phyloP scores from a whole-genome alignment of 2,113 vertebrate species.

The Noctilio leporinus region DNA sequence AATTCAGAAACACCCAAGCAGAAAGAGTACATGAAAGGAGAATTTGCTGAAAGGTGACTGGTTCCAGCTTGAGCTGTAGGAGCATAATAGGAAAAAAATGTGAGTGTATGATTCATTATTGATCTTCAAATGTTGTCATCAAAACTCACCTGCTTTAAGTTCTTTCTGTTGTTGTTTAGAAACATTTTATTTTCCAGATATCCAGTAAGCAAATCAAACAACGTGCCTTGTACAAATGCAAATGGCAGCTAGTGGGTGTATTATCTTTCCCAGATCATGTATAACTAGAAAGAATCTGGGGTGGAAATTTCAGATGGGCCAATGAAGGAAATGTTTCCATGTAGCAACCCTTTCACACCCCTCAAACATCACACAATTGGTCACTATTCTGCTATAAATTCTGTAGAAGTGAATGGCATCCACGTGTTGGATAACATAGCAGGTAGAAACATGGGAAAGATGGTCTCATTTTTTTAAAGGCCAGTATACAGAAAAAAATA shows the following conservation, averaged over 20 bases:
- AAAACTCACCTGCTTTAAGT: background rate
- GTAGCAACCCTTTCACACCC: background rate
- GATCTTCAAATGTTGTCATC: background rate
- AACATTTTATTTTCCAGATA: background rate
- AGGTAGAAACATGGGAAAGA: background rate
- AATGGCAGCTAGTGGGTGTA: background rate
- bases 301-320: background rate
- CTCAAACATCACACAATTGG: background rate
- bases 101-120: background rate
- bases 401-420: background rate
- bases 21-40: background rate
- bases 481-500: background rate
- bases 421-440: background rate
- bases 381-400: background rate
- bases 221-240: background rate
- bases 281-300: background rate
- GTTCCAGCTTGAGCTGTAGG: background rate
- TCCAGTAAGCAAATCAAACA: background rate
- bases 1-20: background rate
- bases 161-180: background rate
- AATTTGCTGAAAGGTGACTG: background rate
- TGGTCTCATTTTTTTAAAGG: background rate
- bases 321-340: background rate
- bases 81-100: background rate
- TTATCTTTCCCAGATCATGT: background rate